A percentile compares a stretch with the other conserved stretches of the same genome.
Evolutionary conservation across 2,797 vertebrate genomes (phyloP).

Genomic region (Macrochelys suwanniensis): DNA sequence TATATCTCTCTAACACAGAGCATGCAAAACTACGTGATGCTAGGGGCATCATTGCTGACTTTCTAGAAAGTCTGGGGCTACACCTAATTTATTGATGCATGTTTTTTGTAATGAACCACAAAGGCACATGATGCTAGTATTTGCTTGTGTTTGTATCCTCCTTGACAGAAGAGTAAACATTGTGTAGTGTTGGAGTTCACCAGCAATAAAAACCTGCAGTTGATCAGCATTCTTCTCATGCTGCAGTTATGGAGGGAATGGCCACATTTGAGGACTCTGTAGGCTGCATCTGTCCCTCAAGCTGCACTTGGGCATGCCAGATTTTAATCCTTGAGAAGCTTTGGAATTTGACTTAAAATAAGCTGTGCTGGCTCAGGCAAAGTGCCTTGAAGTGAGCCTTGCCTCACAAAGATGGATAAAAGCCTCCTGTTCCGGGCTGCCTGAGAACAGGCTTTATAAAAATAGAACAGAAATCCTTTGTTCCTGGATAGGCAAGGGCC

Average conservation of each 20-base stretch:
- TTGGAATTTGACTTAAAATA: background rate
- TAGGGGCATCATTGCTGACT: background rate
- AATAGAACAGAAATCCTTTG: background rate
- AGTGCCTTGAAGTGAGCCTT: background rate
- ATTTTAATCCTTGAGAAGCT: background rate
- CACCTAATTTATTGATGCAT: background rate
- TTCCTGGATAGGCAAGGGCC: background rate
- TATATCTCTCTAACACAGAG: background rate
- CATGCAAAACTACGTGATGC: background rate
- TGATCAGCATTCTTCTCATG: background rate
- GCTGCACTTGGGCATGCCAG: background rate
- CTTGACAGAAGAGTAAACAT: background rate
- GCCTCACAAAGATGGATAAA: background rate
- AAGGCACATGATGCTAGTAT: background rate
- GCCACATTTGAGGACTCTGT: background rate
- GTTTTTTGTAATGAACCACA: background rate
- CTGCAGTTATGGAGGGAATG: background rate
- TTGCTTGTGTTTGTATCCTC: background rate
- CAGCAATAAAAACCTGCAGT: background rate
- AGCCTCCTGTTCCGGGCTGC: background rate
- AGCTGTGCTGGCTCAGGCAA: background rate
- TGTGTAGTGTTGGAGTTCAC: background rate
- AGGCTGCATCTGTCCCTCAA: background rate
- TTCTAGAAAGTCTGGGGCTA: background rate
- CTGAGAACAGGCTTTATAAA: background rate